These are phyloP conservation scores for Diplodus sargus DNA, from an alignment of 2,797 vertebrate species.

Conservation along the genomic window DNA sequence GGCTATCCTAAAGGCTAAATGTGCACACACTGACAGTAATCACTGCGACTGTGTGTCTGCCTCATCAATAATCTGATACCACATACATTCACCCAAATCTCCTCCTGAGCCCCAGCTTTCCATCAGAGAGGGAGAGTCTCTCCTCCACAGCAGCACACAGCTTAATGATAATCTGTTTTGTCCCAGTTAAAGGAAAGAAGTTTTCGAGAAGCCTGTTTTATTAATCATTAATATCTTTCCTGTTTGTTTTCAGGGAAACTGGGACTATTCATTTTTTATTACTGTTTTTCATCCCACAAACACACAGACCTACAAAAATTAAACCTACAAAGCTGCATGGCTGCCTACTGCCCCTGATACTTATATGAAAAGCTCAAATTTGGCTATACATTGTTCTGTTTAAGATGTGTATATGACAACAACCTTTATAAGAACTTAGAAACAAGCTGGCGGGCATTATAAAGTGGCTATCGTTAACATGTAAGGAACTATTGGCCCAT, in stretches of 20 bases:
- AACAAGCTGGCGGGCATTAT: neutral
- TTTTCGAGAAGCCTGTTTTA: conserved; percentile 1
- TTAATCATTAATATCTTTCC: neutral
- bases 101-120: conserved; percentile 23
- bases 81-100: conserved; percentile 29
- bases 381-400: no score
- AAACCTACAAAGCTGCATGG: neutral
- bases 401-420: no score
- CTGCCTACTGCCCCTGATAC: no score
- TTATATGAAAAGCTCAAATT: no score
- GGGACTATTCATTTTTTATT: neutral
- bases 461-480: neutral
- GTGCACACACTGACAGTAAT: conserved; percentile 60
- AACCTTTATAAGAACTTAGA: neutral
- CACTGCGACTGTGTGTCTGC: conserved; percentile 52
- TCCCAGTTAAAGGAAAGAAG: conserved; percentile 6
- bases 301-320: neutral
- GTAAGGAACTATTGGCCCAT: neutral
- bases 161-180: conserved; percentile 16
- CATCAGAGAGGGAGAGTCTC: conserved; percentile 4
- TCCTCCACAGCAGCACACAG: conserved; percentile 2
- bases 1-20: conserved; percentile 30
- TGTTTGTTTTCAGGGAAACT: neutral
- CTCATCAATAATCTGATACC: conserved; percentile 52
- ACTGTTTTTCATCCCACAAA: neutral